phyloP scores from a whole-genome alignment of 2,113 vertebrate genomes.

The Axis porcinus region DNA sequence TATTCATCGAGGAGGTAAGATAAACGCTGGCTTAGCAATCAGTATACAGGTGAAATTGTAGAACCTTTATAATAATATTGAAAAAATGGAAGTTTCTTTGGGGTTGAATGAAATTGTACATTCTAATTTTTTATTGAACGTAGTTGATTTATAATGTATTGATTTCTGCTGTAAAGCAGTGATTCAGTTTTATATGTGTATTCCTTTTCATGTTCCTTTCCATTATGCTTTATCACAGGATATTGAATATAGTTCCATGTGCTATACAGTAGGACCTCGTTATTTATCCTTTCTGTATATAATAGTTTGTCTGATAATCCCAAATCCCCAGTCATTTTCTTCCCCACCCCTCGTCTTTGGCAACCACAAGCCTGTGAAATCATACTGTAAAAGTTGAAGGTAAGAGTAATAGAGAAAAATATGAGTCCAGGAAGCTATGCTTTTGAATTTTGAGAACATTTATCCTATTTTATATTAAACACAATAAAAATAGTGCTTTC shows the following conservation, averaged over 20 bases:
- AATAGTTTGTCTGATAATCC: neutral
- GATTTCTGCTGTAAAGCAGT: neutral
- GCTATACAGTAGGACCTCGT: neutral
- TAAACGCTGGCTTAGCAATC: slow-evolving; percentile 54
- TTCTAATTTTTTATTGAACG: neutral
- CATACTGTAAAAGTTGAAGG: neutral
- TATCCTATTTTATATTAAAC: neutral
- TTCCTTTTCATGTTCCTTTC: neutral
- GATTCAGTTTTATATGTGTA: neutral
- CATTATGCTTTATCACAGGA: neutral
- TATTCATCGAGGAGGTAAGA: slow-evolving; percentile 95
- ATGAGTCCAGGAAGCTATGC: neutral
- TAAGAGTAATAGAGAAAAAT: neutral
- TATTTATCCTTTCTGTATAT: neutral
- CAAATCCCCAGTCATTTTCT: neutral
- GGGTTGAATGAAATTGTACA: neutral
- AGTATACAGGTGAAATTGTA: neutral
- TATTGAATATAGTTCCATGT: neutral
- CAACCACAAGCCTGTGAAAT: neutral
- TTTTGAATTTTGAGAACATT: neutral
- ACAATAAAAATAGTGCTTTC: neutral
- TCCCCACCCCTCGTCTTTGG: neutral
- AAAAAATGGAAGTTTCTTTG: neutral
- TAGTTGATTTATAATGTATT: neutral
- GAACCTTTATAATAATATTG: neutral